Evolutionary conservation across 1,140 invertebrate species (phyloP).

Genomic region (Apis laboriosa): DNA sequence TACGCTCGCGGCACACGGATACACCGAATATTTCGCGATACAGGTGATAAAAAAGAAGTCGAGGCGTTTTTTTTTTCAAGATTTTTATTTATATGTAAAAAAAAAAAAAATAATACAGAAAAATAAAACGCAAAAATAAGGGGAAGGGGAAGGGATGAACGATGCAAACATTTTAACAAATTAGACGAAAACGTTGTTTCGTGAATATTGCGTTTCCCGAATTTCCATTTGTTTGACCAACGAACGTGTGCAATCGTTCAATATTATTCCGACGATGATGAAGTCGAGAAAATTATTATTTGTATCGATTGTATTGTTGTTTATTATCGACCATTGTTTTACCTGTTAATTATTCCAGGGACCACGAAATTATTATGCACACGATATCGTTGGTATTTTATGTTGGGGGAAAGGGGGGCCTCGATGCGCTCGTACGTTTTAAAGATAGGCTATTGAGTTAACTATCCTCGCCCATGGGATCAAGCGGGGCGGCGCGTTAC

Average conservation of each 20-base stretch:
- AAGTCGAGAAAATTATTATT: neutral
- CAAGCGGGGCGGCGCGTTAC: slow-evolving; percentile 58
- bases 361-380: slow-evolving; percentile 14
- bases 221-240: neutral
- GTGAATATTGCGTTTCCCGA: neutral
- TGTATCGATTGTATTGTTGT: neutral
- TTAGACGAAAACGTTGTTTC: neutral
- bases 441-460: slow-evolving; percentile 57
- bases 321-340: neutral
- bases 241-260: neutral
- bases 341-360: neutral
- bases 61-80: neutral
- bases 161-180: neutral
- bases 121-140: neutral
- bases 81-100: neutral
- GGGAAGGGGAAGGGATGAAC: neutral
- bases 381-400: slow-evolving; percentile 25
- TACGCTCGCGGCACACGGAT: neutral
- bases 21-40: neutral
- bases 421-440: slow-evolving; percentile 35
- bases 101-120: neutral
- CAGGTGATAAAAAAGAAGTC: neutral
- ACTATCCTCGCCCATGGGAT: slow-evolving; percentile 59
- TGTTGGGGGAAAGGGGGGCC: no score
- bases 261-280: neutral